Conservation (phyloP, 2,797 vertebrate genomes). For the Falco columbarius region DNA sequence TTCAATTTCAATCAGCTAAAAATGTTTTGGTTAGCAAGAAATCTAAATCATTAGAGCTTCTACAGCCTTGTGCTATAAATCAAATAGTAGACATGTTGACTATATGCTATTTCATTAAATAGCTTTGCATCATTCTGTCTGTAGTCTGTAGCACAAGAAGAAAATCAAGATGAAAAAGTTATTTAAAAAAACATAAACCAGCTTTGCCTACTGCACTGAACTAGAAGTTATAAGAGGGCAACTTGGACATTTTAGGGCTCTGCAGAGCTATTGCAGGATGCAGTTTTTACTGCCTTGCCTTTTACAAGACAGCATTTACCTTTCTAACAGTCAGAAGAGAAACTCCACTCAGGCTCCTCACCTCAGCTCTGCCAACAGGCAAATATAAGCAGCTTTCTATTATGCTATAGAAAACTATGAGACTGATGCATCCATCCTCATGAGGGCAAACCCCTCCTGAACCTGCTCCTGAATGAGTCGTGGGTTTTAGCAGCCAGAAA, state of each 20-base stretch:
- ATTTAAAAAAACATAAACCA: neutral
- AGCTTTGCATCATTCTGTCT: neutral
- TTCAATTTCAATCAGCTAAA: neutral
- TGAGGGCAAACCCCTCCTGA: neutral
- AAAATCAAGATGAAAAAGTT: neutral
- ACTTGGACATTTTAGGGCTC: neutral
- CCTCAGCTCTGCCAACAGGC: neutral
- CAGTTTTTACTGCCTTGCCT: neutral
- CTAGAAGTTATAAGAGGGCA: neutral
- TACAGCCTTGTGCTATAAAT: neutral
- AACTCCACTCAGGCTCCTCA: neutral
- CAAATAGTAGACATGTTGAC: neutral
- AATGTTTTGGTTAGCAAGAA: neutral
- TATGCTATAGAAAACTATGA: neutral
- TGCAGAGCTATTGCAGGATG: neutral
- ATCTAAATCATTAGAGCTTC: neutral
- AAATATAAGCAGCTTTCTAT: neutral
- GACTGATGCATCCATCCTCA: neutral
- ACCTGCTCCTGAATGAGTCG: neutral
- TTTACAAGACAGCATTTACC: constrained; percentile 40
- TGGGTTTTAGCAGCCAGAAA: neutral
- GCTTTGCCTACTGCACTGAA: neutral
- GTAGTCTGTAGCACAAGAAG: neutral
- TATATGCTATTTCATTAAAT: neutral
- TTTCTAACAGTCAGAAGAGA: neutral